phyloP scores from a whole-genome alignment of 2,113 vertebrate species.

The Acrocephalus arundinaceus region DNA sequence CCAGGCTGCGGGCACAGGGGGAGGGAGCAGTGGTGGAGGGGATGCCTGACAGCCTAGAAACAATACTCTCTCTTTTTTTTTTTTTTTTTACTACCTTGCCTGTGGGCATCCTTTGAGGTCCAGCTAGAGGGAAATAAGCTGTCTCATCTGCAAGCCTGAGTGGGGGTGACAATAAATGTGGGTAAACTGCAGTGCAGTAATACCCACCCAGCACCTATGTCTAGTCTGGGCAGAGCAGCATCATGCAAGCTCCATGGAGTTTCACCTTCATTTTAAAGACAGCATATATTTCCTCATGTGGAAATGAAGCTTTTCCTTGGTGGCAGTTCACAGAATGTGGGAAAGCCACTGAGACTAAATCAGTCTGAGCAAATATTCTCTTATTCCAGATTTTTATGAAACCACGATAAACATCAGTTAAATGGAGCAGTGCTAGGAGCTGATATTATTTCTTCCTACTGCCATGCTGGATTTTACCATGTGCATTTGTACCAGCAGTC shows the following conservation, averaged over 20 bases:
- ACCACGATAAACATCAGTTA: background rate
- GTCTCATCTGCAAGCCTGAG: background rate
- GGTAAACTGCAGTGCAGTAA: background rate
- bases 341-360: background rate
- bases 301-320: background rate
- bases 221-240: background rate
- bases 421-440: background rate
- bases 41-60: conserved; percentile 20
- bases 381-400: background rate
- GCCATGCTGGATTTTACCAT: background rate
- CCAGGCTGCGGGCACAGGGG: rapidly evolving
- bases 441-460: background rate
- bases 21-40: background rate
- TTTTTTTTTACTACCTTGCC: rapidly evolving
- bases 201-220: background rate
- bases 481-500: background rate
- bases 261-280: background rate
- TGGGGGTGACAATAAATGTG: background rate
- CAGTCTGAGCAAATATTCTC: background rate
- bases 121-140: background rate
- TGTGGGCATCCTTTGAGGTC: background rate
- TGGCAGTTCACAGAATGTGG: background rate
- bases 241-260: rapidly evolving
- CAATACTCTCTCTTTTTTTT: background rate
- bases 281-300: background rate